phyloP scores from a whole-genome alignment of 2,113 vertebrate genomes.

The Pituophis catenifer region DNA sequence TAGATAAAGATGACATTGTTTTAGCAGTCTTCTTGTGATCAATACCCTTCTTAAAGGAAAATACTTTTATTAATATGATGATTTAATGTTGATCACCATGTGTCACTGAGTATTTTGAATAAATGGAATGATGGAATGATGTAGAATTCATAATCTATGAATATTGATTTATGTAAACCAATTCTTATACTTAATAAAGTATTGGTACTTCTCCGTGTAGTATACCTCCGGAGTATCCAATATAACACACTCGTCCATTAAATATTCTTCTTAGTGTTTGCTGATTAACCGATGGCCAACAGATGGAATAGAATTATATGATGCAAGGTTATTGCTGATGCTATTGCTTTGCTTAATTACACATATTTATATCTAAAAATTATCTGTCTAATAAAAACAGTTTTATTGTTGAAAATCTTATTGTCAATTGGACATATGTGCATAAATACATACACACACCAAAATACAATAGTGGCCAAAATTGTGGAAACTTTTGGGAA shows the following conservation, averaged over 20 bases:
- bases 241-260: background rate
- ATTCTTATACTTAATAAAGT: background rate
- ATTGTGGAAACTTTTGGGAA: too few relatives aligned
- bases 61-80: background rate
- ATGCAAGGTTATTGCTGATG: background rate
- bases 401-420: background rate
- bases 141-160: background rate
- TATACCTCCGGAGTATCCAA: background rate
- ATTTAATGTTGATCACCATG: background rate
- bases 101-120: background rate
- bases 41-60: background rate
- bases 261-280: background rate
- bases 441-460: background rate
- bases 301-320: background rate
- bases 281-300: background rate
- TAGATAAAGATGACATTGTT: background rate
- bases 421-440: background rate
- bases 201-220: background rate
- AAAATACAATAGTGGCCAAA: background rate
- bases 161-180: background rate
- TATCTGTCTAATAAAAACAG: background rate
- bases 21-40: background rate
- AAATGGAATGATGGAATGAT: background rate
- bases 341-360: background rate
- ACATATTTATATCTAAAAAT: background rate